Evolutionary conservation across 2,797 vertebrate genomes (phyloP), one percentile per base, ranked within the genome.

Genomic region (Gadopsis marmoratus): DNA sequence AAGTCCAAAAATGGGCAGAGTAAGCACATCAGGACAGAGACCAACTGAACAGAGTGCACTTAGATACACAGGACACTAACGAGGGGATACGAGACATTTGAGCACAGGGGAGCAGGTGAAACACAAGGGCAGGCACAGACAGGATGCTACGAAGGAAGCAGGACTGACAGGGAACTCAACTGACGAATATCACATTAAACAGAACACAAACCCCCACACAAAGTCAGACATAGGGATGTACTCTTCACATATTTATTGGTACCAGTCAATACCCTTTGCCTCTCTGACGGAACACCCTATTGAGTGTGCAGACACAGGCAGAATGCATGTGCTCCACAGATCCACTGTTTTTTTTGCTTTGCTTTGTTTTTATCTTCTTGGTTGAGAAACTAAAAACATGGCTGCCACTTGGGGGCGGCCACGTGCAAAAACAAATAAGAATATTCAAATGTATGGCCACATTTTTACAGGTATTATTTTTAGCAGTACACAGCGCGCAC

Each of bases 381-480:
- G 55, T 54, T 74, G 68, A 72, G 75, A 67, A 70, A 37, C 19
- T 62, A 14, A 81, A 71, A 85, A 88, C 79, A 79, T 90, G 86
- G 82, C 77, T 54, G 76, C 87, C 83, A 81, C 79, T 82, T 71
- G 78, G 71, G 33, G 58, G 48, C 78, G 47, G 77, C 65, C 23
- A 67, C 31, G 29, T 60, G 69, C 7, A 5, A 82, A 88, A 84
- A 88, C 45, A 83, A 81, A 76, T 37, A 53, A 26, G 16, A 73
- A 77, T 71, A 39, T 74, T 76, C 14, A 31, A 61, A 79, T 88
- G 76, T 79, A 81, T 48, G 64, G 65, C 51, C 74, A 73, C 65
- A 58, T 72, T 87, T 83, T 79, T 50, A 55, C 11, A 76, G 47
- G 26, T 61, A 65, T 78, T 88, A 83, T 89, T 88, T 87, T 87